A percentile compares a stretch with the other conserved stretches of the same genome.
Conservation (phyloP, 1,140 invertebrate species). For the Hirudo medicinalis region DNA sequence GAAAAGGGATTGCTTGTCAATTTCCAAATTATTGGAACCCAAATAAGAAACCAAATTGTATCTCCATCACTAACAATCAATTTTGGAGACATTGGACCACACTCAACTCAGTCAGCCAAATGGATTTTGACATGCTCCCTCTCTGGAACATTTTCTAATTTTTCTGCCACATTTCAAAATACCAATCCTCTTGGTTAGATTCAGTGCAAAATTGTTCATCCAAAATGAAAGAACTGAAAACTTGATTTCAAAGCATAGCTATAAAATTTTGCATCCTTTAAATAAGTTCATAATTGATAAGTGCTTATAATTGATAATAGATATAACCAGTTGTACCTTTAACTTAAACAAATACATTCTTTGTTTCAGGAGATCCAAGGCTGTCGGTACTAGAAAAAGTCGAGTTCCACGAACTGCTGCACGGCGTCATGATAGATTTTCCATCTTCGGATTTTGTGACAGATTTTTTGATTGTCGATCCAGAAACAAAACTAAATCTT, state of each 20-base stretch:
- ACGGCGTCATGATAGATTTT: constrained; percentile 25
- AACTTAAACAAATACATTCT: too few species aligned
- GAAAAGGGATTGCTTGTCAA: constrained; percentile 28
- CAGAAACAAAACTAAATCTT: constrained; percentile 19
- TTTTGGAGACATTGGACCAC: constrained; percentile 27
- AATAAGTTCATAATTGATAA: neutral
- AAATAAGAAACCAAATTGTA: constrained; percentile 23
- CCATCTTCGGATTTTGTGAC: constrained; percentile 24
- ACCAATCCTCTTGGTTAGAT: constrained; percentile 26
- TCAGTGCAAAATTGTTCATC: too few species aligned
- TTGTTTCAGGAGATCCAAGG: constrained; percentile 26
- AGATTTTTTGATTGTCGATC: constrained; percentile 28
- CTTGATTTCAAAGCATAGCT: too few species aligned
- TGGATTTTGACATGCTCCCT: constrained; percentile 28
- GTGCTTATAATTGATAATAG: too few species aligned
- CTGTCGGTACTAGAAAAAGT: constrained; percentile 27
- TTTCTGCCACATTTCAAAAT: constrained; percentile 28
- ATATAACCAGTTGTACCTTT: too few species aligned
- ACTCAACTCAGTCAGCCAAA: constrained; percentile 26
- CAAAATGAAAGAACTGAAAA: too few species aligned
- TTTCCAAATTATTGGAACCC: constrained; percentile 28
- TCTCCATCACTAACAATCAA: constrained; percentile 25
- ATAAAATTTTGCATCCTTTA: too few species aligned
- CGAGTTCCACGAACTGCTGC: constrained; percentile 26
- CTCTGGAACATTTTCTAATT: constrained; percentile 27